phyloP scores from a whole-genome alignment of 2,797 vertebrate species.

The Florisuga fusca region DNA sequence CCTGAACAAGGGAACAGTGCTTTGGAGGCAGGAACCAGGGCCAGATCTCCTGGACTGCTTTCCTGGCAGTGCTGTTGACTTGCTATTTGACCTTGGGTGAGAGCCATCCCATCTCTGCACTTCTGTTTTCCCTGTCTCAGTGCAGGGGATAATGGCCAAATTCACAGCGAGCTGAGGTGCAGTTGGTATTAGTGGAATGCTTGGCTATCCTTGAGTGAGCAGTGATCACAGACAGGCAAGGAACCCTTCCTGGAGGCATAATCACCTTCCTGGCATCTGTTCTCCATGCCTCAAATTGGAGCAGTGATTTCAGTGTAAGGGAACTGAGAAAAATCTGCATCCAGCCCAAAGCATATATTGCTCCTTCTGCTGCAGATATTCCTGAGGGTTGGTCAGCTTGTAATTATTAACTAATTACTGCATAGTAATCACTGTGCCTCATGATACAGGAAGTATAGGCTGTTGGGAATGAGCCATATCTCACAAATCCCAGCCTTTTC shows the following conservation, averaged over 20 bases:
- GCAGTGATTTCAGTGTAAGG: neutral
- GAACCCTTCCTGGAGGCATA: neutral
- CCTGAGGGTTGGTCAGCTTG: neutral
- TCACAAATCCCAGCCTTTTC: neutral
- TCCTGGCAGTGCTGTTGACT: neutral
- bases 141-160: neutral
- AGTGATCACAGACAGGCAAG: neutral
- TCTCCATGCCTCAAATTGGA: neutral
- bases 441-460: neutral
- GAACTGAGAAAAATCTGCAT: neutral
- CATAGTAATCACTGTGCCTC: neutral
- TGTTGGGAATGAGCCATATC: neutral
- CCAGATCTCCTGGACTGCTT: neutral
- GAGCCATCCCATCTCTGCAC: neutral
- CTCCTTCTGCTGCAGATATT: neutral
- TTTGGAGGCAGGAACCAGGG: neutral
- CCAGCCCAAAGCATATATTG: neutral
- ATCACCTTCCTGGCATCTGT: neutral
- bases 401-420: conserved; percentile 47
- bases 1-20: neutral
- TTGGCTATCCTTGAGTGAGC: neutral
- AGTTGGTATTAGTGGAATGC: neutral
- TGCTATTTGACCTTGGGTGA: neutral
- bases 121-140: rapidly evolving
- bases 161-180: neutral